Percentiles rank a stretch among this genome's conserved stretches.
Evolutionary conservation across 1,140 invertebrate genomes (phyloP).

Genomic region (Stratiolaelaps scimitus): DNA sequence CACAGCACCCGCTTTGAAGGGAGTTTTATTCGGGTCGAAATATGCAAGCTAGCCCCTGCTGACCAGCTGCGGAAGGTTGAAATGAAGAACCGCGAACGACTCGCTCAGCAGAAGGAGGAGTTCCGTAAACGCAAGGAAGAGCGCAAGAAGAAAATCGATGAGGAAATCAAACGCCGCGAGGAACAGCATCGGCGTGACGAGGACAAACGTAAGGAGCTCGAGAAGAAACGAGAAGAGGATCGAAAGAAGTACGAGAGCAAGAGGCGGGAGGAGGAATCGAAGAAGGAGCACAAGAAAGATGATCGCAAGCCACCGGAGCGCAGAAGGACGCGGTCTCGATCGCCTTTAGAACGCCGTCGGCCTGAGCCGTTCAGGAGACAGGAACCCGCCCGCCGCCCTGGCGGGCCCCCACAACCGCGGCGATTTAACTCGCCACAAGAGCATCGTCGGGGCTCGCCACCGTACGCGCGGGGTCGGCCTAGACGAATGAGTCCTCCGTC

Average conservation of each 20-base stretch:
- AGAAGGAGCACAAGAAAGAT: constrained; percentile 13
- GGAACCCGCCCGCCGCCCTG: background rate
- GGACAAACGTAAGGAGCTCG: constrained; percentile 8
- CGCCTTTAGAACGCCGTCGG: background rate
- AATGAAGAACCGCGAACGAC: constrained; percentile 24
- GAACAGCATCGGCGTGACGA: constrained; percentile 1
- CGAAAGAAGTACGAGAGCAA: background rate
- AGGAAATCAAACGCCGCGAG: background rate
- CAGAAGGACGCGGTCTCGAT: background rate
- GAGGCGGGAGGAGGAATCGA: background rate
- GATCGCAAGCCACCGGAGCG: constrained; percentile 23
- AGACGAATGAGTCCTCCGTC: background rate
- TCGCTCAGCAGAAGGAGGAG: constrained; percentile 17
- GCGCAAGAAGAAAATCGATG: constrained; percentile 11
- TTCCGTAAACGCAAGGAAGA: constrained; percentile 13
- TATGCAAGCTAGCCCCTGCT: constrained; percentile 18
- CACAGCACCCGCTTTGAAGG: constrained; percentile 21
- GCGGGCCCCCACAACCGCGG: background rate
- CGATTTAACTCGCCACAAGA: background rate
- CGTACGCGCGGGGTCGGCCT: background rate
- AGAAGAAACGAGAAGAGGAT: constrained; percentile 1
- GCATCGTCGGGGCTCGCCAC: background rate
- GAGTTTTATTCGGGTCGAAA: constrained; percentile 11
- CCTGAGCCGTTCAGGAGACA: background rate
- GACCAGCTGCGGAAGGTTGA: constrained; percentile 23